These are phyloP conservation scores for Sinella curviseta DNA, from an alignment of 1,140 invertebrate genomes.

Conservation along the genomic window DNA sequence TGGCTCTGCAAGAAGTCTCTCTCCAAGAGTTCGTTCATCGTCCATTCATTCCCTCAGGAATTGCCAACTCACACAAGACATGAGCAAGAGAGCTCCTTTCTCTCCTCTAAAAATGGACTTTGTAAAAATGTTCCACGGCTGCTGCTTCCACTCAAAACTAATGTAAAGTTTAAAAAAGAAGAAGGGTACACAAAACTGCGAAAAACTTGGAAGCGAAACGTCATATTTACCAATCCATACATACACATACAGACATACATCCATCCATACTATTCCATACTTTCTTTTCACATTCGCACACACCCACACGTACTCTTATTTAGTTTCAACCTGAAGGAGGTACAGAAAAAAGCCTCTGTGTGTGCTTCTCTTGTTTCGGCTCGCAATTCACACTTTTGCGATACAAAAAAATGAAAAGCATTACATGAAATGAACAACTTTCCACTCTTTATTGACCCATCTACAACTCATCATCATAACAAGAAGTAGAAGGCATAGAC, in stretches of 20 bases:
- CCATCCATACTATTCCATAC: no score
- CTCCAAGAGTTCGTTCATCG: conserved; percentile 8
- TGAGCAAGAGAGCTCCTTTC: conserved; percentile 3
- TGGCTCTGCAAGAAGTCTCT: conserved; percentile 24
- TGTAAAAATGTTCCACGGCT: not conserved
- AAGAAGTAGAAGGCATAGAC: no score
- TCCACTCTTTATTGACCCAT: conserved; percentile 3
- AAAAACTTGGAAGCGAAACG: not conserved
- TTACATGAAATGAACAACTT: not conserved
- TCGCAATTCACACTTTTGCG: not conserved
- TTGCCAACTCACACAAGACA: not conserved
- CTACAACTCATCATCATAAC: conserved; percentile 2
- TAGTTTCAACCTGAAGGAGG: no score
- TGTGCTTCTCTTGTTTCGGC: not conserved
- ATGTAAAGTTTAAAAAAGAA: not conserved
- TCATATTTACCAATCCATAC: no score
- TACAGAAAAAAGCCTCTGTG: no score
- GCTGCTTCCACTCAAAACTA: not conserved
- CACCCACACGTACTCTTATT: no score
- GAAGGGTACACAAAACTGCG: not conserved
- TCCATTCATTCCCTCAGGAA: conserved; percentile 1
- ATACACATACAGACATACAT: no score
- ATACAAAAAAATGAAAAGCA: not conserved
- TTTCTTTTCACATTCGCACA: no score
- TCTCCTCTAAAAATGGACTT: not conserved